Evolutionary conservation across 2,113 vertebrate species (phyloP).

Genomic region (Eptatretus burgeri): DNA sequence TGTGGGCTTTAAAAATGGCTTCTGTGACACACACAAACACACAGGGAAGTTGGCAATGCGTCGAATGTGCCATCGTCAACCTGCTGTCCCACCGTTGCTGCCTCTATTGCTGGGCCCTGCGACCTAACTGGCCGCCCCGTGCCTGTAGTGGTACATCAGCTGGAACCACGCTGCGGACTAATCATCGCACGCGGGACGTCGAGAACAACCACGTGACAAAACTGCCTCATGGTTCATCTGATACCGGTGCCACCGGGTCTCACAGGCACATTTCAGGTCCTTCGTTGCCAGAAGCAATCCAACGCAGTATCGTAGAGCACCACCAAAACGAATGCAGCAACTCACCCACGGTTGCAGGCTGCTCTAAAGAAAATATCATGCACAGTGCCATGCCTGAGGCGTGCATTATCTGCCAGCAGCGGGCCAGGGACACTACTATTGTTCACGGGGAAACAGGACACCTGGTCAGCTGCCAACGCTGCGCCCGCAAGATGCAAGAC

Average conservation of each 20-base stretch:
- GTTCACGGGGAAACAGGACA: slow-evolving; percentile 1
- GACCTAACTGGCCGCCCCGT: neutral
- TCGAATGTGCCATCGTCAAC: slow-evolving; percentile 3
- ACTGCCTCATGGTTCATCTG: no score
- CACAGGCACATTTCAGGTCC: neutral
- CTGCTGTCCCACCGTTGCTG: slow-evolving; percentile 5
- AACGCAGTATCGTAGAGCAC: neutral
- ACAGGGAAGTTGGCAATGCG: slow-evolving; percentile 2
- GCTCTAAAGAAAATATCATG: neutral
- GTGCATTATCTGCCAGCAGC: slow-evolving; percentile 2
- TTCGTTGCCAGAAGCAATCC: neutral
- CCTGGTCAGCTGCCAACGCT: neutral
- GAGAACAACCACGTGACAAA: neutral
- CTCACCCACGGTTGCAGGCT: neutral
- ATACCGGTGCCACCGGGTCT: neutral
- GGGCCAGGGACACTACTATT: neutral
- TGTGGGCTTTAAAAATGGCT: no score
- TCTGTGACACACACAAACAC: neutral
- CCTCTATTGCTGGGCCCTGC: slow-evolving; percentile 6
- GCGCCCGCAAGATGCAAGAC: neutral
- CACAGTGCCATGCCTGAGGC: neutral
- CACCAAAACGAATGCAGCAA: neutral
- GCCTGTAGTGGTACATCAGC: neutral
- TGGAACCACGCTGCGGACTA: no score
- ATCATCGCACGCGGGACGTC: neutral